phyloP scores from a whole-genome alignment of 2,113 vertebrate genomes.

The Chionodraco myersi region DNA sequence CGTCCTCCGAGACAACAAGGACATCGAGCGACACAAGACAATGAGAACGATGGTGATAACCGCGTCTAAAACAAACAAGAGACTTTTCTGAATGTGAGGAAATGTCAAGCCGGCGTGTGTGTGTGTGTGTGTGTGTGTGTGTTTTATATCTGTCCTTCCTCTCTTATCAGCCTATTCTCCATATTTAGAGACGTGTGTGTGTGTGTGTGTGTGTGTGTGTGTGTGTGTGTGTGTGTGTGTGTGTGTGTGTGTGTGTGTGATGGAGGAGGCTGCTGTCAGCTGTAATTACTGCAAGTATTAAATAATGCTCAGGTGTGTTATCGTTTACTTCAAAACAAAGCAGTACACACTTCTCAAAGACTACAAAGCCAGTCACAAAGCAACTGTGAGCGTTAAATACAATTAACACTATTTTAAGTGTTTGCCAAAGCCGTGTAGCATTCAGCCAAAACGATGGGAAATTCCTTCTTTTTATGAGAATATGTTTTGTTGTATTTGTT shows the following conservation, averaged over 20 bases:
- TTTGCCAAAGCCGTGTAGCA: background rate
- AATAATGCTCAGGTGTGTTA: background rate
- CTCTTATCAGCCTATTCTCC: conserved; percentile 37
- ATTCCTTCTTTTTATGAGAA: background rate
- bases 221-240: too few relatives aligned
- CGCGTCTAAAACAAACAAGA: background rate
- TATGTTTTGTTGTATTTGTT: background rate
- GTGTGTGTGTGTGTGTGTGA: too few relatives aligned
- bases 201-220: too few relatives aligned
- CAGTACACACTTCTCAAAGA: background rate
- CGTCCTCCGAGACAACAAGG: conserved; percentile 56
- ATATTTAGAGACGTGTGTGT: conserved; percentile 16
- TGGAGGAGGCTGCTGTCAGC: conserved; percentile 34
- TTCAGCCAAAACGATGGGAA: too few relatives aligned
- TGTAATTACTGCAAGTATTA: conserved; percentile 33
- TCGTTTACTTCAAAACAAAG: conserved; percentile 22
- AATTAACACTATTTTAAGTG: background rate
- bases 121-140: background rate
- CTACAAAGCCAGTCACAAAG: too few relatives aligned
- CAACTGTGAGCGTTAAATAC: background rate
- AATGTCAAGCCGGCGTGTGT: background rate
- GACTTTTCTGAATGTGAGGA: background rate
- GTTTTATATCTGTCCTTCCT: conserved; percentile 18
- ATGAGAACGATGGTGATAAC: conserved; percentile 42
- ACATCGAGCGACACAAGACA: conserved; percentile 48